Evolutionary conservation across 2,797 vertebrate species (phyloP).

Genomic region (Pseudochirops cupreus): DNA sequence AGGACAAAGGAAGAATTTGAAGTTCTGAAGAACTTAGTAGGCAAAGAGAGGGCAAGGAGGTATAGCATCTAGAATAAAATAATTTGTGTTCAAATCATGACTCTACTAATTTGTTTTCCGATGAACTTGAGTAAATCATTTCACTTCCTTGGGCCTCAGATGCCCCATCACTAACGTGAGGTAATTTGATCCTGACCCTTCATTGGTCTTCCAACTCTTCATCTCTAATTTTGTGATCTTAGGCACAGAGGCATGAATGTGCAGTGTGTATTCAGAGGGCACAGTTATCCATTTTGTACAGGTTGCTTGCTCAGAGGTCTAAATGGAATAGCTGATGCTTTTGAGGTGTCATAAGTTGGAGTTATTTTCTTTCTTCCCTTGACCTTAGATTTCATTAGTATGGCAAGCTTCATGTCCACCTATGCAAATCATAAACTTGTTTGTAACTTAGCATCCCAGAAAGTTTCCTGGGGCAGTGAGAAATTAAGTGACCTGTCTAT

Average conservation of each 20-base stretch:
- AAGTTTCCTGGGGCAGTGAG: not conserved
- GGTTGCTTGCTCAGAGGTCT: not conserved
- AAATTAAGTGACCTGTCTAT: not conserved
- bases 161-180: constrained; percentile 5
- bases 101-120: not conserved
- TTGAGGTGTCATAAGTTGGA: not conserved
- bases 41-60: not conserved
- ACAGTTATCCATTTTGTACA: not conserved
- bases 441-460: not conserved
- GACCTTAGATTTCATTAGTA: not conserved
- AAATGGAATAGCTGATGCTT: not conserved
- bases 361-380: not conserved
- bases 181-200: not conserved
- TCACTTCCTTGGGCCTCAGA: not conserved
- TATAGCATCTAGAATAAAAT: not conserved
- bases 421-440: not conserved
- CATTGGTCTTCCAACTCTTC: not conserved
- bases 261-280: not conserved
- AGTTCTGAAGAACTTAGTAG: not conserved
- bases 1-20: not conserved
- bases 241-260: not conserved
- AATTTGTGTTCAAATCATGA: not conserved
- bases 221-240: not conserved
- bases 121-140: not conserved
- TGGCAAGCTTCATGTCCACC: not conserved